Conservation (phyloP, 2,888 invertebrate genomes). For the Eumerus sabulonum region DNA sequence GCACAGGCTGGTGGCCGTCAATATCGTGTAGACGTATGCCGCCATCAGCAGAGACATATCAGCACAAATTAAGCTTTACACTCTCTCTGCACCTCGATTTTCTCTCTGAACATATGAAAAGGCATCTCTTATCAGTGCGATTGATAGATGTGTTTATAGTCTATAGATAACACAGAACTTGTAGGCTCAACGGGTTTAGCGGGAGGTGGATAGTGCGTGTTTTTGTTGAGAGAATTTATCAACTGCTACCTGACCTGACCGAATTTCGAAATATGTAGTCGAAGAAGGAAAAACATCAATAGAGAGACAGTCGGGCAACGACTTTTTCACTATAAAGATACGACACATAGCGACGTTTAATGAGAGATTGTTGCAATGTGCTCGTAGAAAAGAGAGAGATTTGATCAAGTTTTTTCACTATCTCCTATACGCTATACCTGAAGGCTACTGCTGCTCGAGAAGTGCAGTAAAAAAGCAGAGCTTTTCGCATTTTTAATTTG, state of each 20-base stretch:
- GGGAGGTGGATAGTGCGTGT: background rate
- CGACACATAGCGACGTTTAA: background rate
- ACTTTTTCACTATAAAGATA: slow-evolving; percentile 33
- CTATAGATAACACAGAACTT: background rate
- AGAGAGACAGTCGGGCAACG: slow-evolving; percentile 44
- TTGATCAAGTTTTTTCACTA: slow-evolving; percentile 7
- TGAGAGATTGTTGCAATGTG: slow-evolving; percentile 9
- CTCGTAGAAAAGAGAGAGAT: slow-evolving; percentile 46
- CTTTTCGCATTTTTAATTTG: no score
- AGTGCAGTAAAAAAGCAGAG: no score
- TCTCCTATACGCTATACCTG: no score
- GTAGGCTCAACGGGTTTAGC: no score
- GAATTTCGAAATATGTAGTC: slow-evolving; percentile 50
- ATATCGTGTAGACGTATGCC: background rate
- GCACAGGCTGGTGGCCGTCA: background rate
- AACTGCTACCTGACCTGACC: slow-evolving; percentile 65
- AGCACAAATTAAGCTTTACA: slow-evolving; percentile 32
- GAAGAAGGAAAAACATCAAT: background rate
- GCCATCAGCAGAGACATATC: background rate
- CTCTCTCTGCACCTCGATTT: slow-evolving; percentile 6
- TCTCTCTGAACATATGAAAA: slow-evolving; percentile 19
- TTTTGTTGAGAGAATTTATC: slow-evolving; percentile 22
- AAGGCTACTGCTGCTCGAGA: no score
- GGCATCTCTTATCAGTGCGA: slow-evolving; percentile 48
- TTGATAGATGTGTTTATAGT: slow-evolving; percentile 38